Evolutionary conservation across 2,888 invertebrate species (phyloP).

Genomic region (Plebejus melissa): DNA sequence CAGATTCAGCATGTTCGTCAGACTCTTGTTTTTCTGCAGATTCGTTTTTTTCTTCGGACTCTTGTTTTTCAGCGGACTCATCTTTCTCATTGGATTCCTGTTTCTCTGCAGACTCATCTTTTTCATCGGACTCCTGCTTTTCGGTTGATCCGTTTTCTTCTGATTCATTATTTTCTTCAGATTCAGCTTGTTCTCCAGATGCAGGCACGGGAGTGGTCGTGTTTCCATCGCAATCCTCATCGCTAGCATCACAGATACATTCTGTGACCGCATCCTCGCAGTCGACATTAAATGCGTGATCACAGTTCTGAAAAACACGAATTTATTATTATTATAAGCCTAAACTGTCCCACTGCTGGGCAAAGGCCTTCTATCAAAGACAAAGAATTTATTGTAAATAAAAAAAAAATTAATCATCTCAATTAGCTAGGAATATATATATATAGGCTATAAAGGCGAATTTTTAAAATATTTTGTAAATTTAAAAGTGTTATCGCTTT

Average conservation of each 20-base stretch:
- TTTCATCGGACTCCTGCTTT: constrained; percentile 17
- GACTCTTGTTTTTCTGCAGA: constrained; percentile 16
- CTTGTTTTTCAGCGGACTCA: constrained; percentile 30
- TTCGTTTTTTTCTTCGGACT: constrained; percentile 30
- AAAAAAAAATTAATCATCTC: not conserved
- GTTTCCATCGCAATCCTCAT: constrained; percentile 31
- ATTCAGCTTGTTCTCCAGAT: not conserved
- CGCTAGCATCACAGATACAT: constrained; percentile 27
- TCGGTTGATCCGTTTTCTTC: constrained; percentile 6
- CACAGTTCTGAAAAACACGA: constrained; percentile 6
- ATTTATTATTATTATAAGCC: not conserved
- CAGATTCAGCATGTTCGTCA: constrained; percentile 28
- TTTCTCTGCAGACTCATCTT: constrained; percentile 4
- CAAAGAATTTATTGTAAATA: not conserved
- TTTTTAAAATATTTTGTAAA: not conserved
- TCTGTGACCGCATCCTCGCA: constrained; percentile 17
- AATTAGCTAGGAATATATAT: not conserved
- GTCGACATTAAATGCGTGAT: constrained; percentile 7
- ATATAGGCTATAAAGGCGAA: too few species aligned
- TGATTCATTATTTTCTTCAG: constrained; percentile 3
- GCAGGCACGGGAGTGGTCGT: constrained; percentile 8
- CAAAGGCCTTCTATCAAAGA: too few species aligned
- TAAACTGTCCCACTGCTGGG: too few species aligned
- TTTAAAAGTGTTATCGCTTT: not conserved
- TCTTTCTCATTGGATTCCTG: not conserved